Evolutionary conservation across 2,797 vertebrate species (phyloP), one percentile per base, ranked within the genome.

Genomic region (Anguilla pacifica): DNA sequence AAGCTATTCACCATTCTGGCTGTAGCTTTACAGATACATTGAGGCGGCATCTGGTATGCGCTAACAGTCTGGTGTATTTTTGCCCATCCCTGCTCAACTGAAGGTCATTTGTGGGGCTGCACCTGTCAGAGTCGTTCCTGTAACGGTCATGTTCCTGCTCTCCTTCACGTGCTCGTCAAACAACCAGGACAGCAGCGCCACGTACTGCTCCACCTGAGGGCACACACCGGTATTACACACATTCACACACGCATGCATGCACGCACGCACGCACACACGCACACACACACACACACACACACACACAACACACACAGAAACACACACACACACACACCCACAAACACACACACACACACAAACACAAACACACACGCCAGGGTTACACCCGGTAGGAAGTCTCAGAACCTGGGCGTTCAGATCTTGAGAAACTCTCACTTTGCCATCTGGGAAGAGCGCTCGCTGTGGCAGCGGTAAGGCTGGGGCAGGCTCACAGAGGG

Each of bases 81-180:
- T n/a, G n/a, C 61, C 59, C 0, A 51, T 15, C 0, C 13, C 35
- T 2, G 9, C 61, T 51, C 43, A 19, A 17, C 17, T 51, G 53
- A 61, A 19, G 11, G 53, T 28, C 10, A 51, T 61, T 35, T 0
- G 35, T 6, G 17, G 17, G 1, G 49, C 11, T 5, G n/a, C 94
- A 99, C 98, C 97, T 96, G 90, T 96, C 72, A 98, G 94, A 72
- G 95, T 89, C 17, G 90, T 93, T 72, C 94, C 95, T 17, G 89
- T 92, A 72, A 98, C 93, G 0, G 90, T 95, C 93, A 97, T 94
- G 89, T 97, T 97, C 89, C 88, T 96, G 93, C 94, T 98, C 90
- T 99, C 98, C 91, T 97, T 98, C 86, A 97, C 95, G 87, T 99
- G 98, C 22, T 94, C 92, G 89, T 99, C 98, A 15, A 99, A 99